Evolutionary conservation across 2,888 invertebrate species (phyloP).

Genomic region (Cerastis rubricosa): DNA sequence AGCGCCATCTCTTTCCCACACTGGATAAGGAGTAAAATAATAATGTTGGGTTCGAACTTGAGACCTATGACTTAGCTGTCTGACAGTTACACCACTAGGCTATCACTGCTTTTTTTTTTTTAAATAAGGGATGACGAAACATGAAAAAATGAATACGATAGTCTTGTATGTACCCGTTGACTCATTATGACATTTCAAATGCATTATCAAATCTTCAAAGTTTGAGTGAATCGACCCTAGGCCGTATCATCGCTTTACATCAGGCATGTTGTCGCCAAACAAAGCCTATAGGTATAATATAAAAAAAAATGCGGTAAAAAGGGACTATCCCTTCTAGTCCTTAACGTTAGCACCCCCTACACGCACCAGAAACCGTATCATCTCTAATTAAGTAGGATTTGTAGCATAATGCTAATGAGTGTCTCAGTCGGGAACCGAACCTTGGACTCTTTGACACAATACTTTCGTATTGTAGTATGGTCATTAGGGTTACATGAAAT

Average conservation of each 20-base stretch:
- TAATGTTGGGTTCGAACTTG: too few species aligned
- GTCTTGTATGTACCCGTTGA: not conserved
- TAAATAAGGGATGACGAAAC: too few species aligned
- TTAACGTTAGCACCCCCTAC: conserved; percentile 47
- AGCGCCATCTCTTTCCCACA: too few species aligned
- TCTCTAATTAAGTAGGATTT: conserved; percentile 75
- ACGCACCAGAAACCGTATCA: conserved; percentile 69
- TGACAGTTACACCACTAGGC: too few species aligned
- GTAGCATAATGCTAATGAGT: conserved; percentile 73
- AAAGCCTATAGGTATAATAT: too few species aligned
- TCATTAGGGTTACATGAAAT: conserved; percentile 11
- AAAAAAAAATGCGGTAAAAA: not conserved
- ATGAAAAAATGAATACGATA: accelerated
- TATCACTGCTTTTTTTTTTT: too few species aligned
- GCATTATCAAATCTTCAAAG: not conserved
- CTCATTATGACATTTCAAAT: not conserved
- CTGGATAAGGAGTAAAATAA: not conserved
- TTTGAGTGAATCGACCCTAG: too few species aligned
- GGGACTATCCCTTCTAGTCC: not conserved
- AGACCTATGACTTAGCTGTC: too few species aligned
- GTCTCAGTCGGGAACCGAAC: conserved; percentile 48
- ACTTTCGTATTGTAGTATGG: conserved; percentile 17
- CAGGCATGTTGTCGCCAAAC: too few species aligned
- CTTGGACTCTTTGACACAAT: conserved; percentile 43
- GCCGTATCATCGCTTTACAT: too few species aligned